Conservation (phyloP, 1,140 invertebrate genomes). For the Drosophila hydei region DNA sequence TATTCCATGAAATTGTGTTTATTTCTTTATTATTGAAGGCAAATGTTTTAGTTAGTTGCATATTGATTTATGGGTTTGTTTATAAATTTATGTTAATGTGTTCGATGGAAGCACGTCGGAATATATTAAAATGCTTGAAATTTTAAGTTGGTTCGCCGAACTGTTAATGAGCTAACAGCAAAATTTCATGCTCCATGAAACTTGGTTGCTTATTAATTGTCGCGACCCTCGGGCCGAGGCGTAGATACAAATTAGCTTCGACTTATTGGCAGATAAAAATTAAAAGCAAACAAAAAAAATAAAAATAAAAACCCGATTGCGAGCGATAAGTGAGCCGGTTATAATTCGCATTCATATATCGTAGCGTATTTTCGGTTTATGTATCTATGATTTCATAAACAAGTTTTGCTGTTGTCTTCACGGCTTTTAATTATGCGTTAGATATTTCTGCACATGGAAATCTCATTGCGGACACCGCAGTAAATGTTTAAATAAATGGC, state of each 20-base stretch:
- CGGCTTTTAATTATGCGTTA: slow-evolving; percentile 75
- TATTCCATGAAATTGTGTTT: slow-evolving; percentile 59
- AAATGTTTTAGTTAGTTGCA: slow-evolving; percentile 3
- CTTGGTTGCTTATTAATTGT: slow-evolving; percentile 39
- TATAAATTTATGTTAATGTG: slow-evolving; percentile 64
- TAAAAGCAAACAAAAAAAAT: background rate
- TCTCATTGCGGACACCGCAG: slow-evolving; percentile 37
- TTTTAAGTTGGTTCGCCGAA: slow-evolving; percentile 12
- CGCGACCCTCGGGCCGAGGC: slow-evolving; percentile 37
- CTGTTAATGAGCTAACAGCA: slow-evolving; percentile 46
- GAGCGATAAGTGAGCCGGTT: slow-evolving; percentile 41
- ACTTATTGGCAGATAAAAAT: slow-evolving; percentile 23
- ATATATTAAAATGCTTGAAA: slow-evolving; percentile 23
- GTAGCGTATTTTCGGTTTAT: slow-evolving; percentile 34
- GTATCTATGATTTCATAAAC: slow-evolving; percentile 58
- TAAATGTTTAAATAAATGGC: slow-evolving; percentile 69
- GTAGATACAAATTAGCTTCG: slow-evolving; percentile 45
- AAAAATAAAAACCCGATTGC: background rate
- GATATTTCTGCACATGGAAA: slow-evolving; percentile 46
- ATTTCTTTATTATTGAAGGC: slow-evolving; percentile 20
- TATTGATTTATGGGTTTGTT: slow-evolving; percentile 52
- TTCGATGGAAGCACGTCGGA: slow-evolving; percentile 31
- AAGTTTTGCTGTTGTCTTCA: slow-evolving; percentile 64
- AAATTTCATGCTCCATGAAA: slow-evolving; percentile 42
- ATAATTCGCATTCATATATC: slow-evolving; percentile 27